Evolutionary conservation across 2,113 vertebrate genomes (phyloP).

Genomic region (Misgurnus mizolepis): DNA sequence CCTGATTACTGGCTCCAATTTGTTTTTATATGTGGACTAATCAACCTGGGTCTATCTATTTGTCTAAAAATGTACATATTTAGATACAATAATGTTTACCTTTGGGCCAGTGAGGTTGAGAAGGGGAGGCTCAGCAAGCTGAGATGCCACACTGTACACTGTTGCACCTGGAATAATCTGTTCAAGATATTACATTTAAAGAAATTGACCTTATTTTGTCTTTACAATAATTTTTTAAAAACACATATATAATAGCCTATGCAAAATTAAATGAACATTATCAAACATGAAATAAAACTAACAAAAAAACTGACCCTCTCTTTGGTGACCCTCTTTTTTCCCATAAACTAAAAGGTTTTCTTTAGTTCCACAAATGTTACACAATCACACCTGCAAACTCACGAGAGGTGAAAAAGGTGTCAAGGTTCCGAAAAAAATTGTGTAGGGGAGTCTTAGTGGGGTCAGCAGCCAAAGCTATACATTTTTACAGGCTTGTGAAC

Average conservation of each 20-base stretch:
- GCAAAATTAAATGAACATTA: neutral
- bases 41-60: neutral
- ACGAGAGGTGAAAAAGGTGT: too few species aligned
- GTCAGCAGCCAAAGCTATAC: too few species aligned
- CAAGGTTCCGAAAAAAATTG: too few species aligned
- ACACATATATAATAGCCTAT: neutral
- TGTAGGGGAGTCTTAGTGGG: too few species aligned
- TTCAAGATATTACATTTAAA: neutral
- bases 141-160: slow-evolving; percentile 69
- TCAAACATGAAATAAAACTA: neutral
- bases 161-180: slow-evolving; percentile 67
- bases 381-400: neutral
- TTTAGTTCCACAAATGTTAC: neutral
- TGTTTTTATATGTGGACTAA: too few species aligned
- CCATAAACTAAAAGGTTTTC: neutral
- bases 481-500: too few species aligned
- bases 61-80: neutral
- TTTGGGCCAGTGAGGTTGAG: slow-evolving; percentile 53
- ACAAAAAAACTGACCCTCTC: neutral
- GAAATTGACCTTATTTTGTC: too few species aligned
- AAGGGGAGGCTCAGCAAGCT: slow-evolving; percentile 50
- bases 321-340: neutral
- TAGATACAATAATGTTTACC: slow-evolving; percentile 47
- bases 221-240: too few species aligned
- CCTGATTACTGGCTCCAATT: too few species aligned